Conservation (phyloP, 2,888 invertebrate genomes). For the Drosophila leonis region DNA sequence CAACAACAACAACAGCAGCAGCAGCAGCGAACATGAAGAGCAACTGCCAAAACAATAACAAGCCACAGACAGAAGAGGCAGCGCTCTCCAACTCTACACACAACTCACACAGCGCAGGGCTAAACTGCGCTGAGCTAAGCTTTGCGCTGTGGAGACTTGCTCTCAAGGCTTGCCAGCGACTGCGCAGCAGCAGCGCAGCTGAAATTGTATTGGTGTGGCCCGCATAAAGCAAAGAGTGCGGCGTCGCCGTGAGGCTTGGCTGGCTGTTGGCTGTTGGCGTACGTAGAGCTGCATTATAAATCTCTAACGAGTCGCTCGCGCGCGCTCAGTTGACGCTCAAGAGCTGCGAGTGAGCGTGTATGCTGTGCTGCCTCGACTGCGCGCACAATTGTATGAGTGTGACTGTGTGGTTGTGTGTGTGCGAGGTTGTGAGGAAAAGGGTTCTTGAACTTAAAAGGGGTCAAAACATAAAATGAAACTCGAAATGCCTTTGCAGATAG, state of each 20-base stretch:
- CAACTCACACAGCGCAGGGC: slow-evolving; percentile 45
- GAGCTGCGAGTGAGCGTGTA: slow-evolving; percentile 61
- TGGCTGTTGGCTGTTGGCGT: slow-evolving; percentile 27
- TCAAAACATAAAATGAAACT: slow-evolving; percentile 83
- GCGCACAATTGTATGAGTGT: slow-evolving; percentile 41
- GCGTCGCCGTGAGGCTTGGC: slow-evolving; percentile 54
- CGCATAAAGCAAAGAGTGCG: slow-evolving; percentile 42
- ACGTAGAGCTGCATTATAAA: slow-evolving; percentile 66
- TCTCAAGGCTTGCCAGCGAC: slow-evolving; percentile 33
- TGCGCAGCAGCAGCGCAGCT: slow-evolving; percentile 44
- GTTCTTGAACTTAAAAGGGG: slow-evolving; percentile 85
- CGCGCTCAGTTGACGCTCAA: slow-evolving; percentile 67
- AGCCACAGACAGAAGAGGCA: slow-evolving; percentile 26
- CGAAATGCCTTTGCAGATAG: slow-evolving; percentile 81
- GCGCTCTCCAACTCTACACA: slow-evolving; percentile 62
- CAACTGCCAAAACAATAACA: slow-evolving; percentile 31
- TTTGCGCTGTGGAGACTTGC: slow-evolving; percentile 70
- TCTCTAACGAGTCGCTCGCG: slow-evolving; percentile 72
- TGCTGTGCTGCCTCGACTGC: slow-evolving; percentile 43
- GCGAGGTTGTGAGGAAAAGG: slow-evolving; percentile 80
- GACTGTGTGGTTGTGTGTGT: slow-evolving; percentile 40
- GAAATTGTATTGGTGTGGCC: slow-evolving; percentile 46
- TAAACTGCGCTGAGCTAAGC: slow-evolving; percentile 77
- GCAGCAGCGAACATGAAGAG: slow-evolving; percentile 14
- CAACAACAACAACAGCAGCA: slow-evolving; percentile 17